phyloP scores from a whole-genome alignment of 2,113 vertebrate genomes.

The Phrynosoma blainvillii region DNA sequence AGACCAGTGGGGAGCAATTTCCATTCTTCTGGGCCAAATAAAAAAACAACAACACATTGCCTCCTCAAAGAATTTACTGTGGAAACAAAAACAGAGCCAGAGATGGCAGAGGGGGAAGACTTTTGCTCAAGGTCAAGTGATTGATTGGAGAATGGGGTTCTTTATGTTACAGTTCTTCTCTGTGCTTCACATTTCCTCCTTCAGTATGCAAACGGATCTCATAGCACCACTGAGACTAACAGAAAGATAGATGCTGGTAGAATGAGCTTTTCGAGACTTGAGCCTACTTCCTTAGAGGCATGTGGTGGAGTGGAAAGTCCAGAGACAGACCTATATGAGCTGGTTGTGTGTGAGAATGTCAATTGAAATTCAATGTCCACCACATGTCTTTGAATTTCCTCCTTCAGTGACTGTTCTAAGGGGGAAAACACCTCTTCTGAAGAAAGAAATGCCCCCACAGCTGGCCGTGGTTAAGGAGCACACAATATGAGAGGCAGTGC shows the following conservation, averaged over 20 bases:
- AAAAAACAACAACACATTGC: not conserved
- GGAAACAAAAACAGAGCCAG: slow-evolving; percentile 6
- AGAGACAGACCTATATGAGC: too few relatives aligned
- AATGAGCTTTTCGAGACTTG: too few relatives aligned
- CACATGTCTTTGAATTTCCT: not conserved
- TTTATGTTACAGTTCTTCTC: not conserved
- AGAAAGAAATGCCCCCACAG: slow-evolving; percentile 51
- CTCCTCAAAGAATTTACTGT: not conserved
- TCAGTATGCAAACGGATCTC: not conserved
- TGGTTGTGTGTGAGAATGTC: too few relatives aligned
- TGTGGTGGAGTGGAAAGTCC: too few relatives aligned
- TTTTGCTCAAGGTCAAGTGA: not conserved
- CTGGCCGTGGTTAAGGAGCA: slow-evolving; percentile 38
- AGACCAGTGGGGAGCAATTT: not conserved
- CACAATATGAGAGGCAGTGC: too few relatives aligned
- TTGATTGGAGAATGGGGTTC: not conserved
- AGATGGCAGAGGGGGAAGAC: not conserved
- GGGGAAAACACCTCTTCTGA: slow-evolving; percentile 19
- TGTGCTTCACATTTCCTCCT: too few relatives aligned
- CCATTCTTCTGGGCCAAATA: not conserved
- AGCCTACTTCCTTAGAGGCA: too few relatives aligned
- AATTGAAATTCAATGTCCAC: too few relatives aligned
- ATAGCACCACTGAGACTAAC: too few relatives aligned
- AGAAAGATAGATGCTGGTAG: too few relatives aligned
- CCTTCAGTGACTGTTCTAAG: not conserved